Percentiles rank a stretch among this genome's conserved stretches.
Conservation (phyloP, 2,888 invertebrate species). For the Cacoxenus indagator region DNA sequence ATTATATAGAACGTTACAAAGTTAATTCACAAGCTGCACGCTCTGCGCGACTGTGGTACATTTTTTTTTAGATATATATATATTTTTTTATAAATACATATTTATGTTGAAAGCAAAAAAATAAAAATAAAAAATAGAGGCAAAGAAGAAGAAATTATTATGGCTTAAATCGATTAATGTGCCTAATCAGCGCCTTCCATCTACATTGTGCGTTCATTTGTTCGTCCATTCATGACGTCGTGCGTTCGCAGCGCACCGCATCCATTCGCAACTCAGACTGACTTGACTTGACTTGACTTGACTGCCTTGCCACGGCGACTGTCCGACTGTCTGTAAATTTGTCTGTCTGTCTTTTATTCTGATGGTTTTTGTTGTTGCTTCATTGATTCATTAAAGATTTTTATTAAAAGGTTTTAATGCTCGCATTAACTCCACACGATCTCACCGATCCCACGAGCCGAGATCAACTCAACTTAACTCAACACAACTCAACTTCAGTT, state of each 20-base stretch:
- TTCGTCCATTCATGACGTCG: constrained; percentile 10
- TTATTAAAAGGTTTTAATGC: constrained; percentile 69
- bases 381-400: constrained; percentile 65
- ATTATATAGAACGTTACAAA: neutral
- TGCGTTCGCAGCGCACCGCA: neutral
- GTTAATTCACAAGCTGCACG: neutral
- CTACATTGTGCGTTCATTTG: constrained; percentile 52
- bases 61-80: neutral
- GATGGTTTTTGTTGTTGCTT: constrained; percentile 37
- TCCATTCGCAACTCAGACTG: too few relatives aligned
- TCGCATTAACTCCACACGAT: constrained; percentile 68
- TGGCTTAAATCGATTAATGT: constrained; percentile 69
- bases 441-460: constrained; percentile 53
- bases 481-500: neutral
- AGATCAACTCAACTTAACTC: constrained; percentile 23
- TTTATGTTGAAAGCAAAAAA: too few relatives aligned
- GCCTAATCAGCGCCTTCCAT: constrained; percentile 65
- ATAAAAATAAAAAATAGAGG: too few relatives aligned
- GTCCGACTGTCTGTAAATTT: neutral
- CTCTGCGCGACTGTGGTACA: constrained; percentile 3
- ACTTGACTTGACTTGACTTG: too few relatives aligned
- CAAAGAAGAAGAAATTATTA: constrained; percentile 51
- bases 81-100: neutral
- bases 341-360: constrained; percentile 21
- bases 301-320: too few relatives aligned